Base-by-base conservation (phyloP, 2,113 vertebrate genomes). In the Planiliza haematocheilus region DNA sequence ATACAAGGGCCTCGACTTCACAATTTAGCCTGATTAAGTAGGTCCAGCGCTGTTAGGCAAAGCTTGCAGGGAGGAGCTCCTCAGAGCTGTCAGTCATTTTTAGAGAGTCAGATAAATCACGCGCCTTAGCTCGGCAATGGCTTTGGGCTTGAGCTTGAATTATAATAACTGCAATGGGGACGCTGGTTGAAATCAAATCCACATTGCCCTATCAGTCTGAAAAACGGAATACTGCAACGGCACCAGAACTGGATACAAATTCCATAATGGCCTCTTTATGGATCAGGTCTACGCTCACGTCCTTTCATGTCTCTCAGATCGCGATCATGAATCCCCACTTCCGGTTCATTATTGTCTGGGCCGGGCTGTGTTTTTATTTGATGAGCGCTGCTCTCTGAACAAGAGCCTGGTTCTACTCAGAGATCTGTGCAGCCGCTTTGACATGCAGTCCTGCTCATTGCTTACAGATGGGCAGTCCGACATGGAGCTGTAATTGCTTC, bases 11-110 rank as follows among this genome's bases (percentile, higher is more conserved):
- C 81, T 88, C 81, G 36, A 78, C 85, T 88, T 87, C 74, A 86
- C 83, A 86, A 91, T 91, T 90, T 88, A 86, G 82, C 38, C 84
- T 92, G 85, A 91, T 92, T 92, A 91, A 88, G 85, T 84, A 66
- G 80, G 90, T 84, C 89, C 85, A 75, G 77, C 8, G 73, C 80
- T 82, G 81, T 85, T 64, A 73, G 74, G 77, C 79, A 81, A 58
- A 77, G 72, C 79, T 83, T 34, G 59, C 50, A 53, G 60, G 79
- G 77, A 88, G 85, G 85, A 82, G 78, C 81, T 83, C 61, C 59
- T 85, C 73, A 39, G 37, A 74, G 80, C 87, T 88, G 90, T 82
- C 91, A 89, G 49, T 91, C 83, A 80, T 87, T 69, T 78, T 63
- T 1, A 75, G 24, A 83, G 49, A 72, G 67, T 66, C 60, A 61